These are phyloP conservation scores for Sandelia bainsii DNA, from an alignment of 2,797 vertebrate genomes.

Conservation along the genomic window DNA sequence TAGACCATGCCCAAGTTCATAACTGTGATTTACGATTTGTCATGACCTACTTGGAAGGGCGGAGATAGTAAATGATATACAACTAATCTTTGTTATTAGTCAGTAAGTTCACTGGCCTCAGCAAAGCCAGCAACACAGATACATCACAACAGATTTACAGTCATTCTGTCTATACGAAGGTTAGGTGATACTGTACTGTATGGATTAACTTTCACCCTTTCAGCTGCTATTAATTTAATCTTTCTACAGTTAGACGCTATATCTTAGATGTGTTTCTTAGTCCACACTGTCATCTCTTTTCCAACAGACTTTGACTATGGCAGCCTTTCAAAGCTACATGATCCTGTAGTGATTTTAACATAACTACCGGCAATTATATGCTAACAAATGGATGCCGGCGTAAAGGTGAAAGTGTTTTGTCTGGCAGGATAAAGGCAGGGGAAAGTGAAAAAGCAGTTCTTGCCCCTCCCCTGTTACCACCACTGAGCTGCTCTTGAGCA, in stretches of 20 bases:
- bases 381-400: too few relatives aligned
- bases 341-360: too few relatives aligned
- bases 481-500: background rate
- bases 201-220: background rate
- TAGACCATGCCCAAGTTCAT: background rate
- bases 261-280: too few relatives aligned
- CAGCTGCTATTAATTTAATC: background rate
- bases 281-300: too few relatives aligned
- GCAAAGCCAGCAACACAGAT: background rate
- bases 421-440: too few relatives aligned
- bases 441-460: background rate
- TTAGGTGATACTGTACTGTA: background rate
- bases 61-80: conserved; percentile 16
- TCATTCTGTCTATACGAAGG: background rate
- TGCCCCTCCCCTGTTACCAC: background rate
- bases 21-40: conserved; percentile 23
- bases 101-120: background rate
- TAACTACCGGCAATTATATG: too few relatives aligned
- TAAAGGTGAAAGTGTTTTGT: too few relatives aligned
- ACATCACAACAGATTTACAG: background rate
- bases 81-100: conserved; percentile 13
- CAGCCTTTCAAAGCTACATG: too few relatives aligned
- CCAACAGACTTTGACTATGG: too few relatives aligned
- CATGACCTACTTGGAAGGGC: background rate
- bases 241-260: background rate